A percentile compares a stretch with the other conserved stretches of the same genome.
Conservation (phyloP, 2,797 vertebrate species). For the Argyrosomus regius region DNA sequence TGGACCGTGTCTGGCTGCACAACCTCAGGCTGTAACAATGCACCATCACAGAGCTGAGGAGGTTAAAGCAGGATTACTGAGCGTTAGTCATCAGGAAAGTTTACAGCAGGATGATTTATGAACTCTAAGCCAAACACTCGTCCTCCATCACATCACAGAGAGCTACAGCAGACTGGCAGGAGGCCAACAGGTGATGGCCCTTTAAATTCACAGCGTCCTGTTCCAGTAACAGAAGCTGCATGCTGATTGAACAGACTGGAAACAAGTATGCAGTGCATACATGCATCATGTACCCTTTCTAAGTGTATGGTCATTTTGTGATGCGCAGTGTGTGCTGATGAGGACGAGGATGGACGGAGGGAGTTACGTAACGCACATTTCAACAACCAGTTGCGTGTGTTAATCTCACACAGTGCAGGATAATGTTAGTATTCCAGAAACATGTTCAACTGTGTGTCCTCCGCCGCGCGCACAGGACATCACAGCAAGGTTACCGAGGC, state of each 20-base stretch:
- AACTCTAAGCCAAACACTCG: not conserved
- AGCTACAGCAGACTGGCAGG: not conserved
- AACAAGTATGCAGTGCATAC: too few species aligned
- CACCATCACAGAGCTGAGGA: not conserved
- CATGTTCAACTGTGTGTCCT: not conserved
- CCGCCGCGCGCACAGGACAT: not conserved
- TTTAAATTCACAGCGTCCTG: not conserved
- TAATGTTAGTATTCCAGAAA: accelerated
- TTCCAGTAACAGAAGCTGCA: not conserved
- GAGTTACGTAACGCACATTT: slow-evolving; percentile 50
- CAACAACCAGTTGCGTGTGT: slow-evolving; percentile 45
- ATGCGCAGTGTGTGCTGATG: not conserved
- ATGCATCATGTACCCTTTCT: not conserved
- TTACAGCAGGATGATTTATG: not conserved
- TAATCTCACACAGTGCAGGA: not conserved
- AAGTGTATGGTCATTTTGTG: slow-evolving; percentile 51
- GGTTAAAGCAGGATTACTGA: not conserved
- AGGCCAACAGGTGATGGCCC: not conserved
- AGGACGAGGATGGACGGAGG: slow-evolving; percentile 9
- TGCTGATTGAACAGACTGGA: not conserved
- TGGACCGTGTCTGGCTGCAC: not conserved
- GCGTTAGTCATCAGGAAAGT: not conserved
- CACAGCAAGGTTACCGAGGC: slow-evolving; percentile 11
- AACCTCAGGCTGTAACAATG: not conserved
- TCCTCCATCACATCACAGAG: not conserved